Evolutionary conservation across 2,113 vertebrate genomes (phyloP), one percentile per base, ranked within the genome.

Genomic region (Sminthopsis crassicaudata): DNA sequence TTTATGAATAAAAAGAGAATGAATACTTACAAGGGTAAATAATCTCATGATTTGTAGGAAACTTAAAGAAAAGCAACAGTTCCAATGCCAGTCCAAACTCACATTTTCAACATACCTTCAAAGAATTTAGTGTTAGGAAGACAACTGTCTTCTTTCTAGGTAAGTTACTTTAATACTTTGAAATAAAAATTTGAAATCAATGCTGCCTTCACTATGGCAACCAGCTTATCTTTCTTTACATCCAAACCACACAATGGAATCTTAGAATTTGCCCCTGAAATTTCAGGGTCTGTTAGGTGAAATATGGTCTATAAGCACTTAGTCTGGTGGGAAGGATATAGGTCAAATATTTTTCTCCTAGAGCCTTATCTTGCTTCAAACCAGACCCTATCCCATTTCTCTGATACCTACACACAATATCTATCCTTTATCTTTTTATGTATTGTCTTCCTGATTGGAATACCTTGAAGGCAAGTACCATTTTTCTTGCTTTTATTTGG

Each of bases 101-200:
- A 53, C 27, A 92, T 54, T 92, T 46, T 67, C n/a, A 94, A 95
- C 96, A 91, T 27, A 94, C 36, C 22, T 76, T 97, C 8, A 23
- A 92, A 89, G 91, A 30, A 11, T 50, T 91, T 93, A 95, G 54
- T 30, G 42, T 60, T 90, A 16, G 91, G 94, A 96, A 91, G 19
- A 52, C 95, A 96, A 67, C 46, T 57, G 2, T 67, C n/a, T n/a
- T n/a, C n/a, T n/a, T n/a, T n/a, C 51, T 30, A 93, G 27, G 50
- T 42, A 84, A 42, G 1, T 42, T n/a, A 67, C 27, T 67, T 36
- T 36, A 42, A 84, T 84, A 84, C 16, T 42, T 84, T 76, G 10
- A 76, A 84, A 84, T 6, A 42, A 51, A 51, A 51, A 51, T 11
- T 11, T 51, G 50, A 51, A 51, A 51, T 51, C 50, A 51, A 10